Conservation (phyloP, 2,113 vertebrate genomes). For the Triplophysa dalaica region DNA sequence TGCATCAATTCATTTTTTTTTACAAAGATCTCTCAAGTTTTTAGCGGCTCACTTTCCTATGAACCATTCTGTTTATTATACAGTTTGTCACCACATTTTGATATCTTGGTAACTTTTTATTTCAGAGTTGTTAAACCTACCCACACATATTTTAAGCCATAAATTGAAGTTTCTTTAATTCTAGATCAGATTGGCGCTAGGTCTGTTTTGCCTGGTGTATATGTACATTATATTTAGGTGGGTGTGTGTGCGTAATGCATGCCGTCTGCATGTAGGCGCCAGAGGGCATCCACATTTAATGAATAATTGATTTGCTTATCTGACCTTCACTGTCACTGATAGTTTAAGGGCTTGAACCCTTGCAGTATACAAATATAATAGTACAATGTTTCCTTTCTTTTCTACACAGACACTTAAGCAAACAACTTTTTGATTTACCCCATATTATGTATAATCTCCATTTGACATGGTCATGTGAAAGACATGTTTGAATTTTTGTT, state of each 20-base stretch:
- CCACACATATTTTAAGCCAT: too few relatives aligned
- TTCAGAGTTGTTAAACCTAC: neutral
- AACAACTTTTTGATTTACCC: neutral
- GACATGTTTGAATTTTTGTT: too few relatives aligned
- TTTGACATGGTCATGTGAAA: too few relatives aligned
- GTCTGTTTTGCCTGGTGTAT: neutral
- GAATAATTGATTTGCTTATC: conserved; percentile 24
- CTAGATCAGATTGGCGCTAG: neutral
- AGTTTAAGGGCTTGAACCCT: neutral
- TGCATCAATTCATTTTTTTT: neutral
- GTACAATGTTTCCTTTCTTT: neutral
- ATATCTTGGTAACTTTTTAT: too few relatives aligned
- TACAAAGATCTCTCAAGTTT: neutral
- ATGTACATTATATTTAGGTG: neutral
- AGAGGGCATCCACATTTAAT: conserved; percentile 36
- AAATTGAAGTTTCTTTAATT: neutral
- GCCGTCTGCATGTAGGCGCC: neutral
- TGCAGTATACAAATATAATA: neutral
- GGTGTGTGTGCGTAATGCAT: neutral
- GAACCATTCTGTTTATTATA: neutral
- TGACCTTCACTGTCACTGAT: conserved; percentile 9
- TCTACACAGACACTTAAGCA: neutral
- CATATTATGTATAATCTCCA: too few relatives aligned
- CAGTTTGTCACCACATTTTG: neutral
- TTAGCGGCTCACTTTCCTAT: neutral